phyloP scores from a whole-genome alignment of 1,140 invertebrate genomes.

The Drosophila obscura region DNA sequence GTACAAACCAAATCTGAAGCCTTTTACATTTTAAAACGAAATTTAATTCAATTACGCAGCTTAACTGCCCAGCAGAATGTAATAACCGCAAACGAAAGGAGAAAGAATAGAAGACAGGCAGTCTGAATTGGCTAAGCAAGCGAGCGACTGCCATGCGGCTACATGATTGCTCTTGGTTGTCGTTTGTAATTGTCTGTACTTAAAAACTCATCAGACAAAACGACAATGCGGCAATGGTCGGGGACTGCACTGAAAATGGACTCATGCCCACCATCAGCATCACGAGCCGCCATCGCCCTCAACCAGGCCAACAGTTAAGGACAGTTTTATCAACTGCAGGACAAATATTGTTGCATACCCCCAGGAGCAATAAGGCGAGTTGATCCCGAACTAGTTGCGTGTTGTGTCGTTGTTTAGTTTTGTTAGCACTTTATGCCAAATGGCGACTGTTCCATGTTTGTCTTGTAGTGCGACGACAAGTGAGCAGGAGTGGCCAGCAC shows the following conservation, averaged over 20 bases:
- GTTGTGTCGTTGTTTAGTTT: slow-evolving; percentile 39
- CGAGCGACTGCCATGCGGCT: slow-evolving; percentile 19
- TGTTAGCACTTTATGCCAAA: slow-evolving; percentile 47
- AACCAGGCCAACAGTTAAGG: slow-evolving; percentile 24
- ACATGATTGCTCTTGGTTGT: slow-evolving; percentile 55
- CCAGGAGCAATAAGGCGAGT: slow-evolving; percentile 46
- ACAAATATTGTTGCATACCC: slow-evolving; percentile 64
- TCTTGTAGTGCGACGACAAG: slow-evolving; percentile 32
- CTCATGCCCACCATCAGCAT: slow-evolving; percentile 26
- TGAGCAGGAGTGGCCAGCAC: slow-evolving; percentile 32
- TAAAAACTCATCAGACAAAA: slow-evolving; percentile 81
- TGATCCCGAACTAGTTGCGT: slow-evolving; percentile 44
- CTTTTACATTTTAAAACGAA: slow-evolving; percentile 67
- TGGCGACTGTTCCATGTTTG: slow-evolving; percentile 34
- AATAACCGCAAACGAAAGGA: slow-evolving; percentile 58
- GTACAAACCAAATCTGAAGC: slow-evolving; percentile 55
- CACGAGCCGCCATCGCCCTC: slow-evolving; percentile 1
- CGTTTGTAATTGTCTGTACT: slow-evolving; percentile 78
- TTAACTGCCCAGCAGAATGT: slow-evolving; percentile 66
- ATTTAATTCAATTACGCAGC: slow-evolving; percentile 77
- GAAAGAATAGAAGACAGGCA: slow-evolving; percentile 1
- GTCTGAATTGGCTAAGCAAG: slow-evolving; percentile 26
- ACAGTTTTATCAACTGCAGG: slow-evolving; percentile 58
- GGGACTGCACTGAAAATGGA: slow-evolving; percentile 8
- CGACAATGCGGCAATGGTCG: slow-evolving; percentile 63